These are phyloP conservation scores for Meloidogyne floridensis DNA, from an alignment of 1,140 invertebrate species.

Conservation along the genomic window DNA sequence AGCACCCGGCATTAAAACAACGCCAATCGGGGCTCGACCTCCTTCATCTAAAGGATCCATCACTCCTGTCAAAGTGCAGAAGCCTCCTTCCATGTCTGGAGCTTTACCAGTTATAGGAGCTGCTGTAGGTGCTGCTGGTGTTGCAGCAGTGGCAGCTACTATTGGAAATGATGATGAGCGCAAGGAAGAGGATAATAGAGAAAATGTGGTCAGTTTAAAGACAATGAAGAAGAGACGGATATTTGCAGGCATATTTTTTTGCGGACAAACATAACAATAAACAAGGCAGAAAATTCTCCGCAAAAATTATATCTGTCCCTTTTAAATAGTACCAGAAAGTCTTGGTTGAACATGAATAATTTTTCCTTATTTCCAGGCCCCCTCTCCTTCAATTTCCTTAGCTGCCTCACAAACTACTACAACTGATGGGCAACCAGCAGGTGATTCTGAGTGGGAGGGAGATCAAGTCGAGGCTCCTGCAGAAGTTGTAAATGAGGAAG, in stretches of 20 bases:
- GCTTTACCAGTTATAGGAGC: constrained; percentile 33
- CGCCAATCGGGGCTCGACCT: constrained; percentile 2
- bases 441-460: constrained; percentile 29
- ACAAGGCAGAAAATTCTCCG: no score
- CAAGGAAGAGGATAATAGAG: constrained; percentile 21
- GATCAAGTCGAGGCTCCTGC: not conserved
- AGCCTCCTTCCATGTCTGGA: not conserved
- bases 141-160: constrained; percentile 7
- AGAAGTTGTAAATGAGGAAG: constrained; percentile 8
- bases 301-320: no score
- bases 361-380: constrained; percentile 9
- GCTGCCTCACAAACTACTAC: constrained; percentile 31
- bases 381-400: constrained; percentile 24
- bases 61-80: constrained; percentile 16
- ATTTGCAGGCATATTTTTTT: no score
- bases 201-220: constrained; percentile 3
- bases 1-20: not conserved
- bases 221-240: not conserved
- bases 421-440: constrained; percentile 25
- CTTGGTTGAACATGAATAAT: no score
- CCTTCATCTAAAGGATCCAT: constrained; percentile 8
- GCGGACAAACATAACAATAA: no score
- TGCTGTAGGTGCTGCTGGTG: constrained; percentile 31
- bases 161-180: constrained; percentile 5
- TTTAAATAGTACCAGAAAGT: no score